A percentile compares a stretch with the other conserved stretches of the same genome.
phyloP scores from a whole-genome alignment of 2,797 vertebrate species.

The Fistularia tabacaria region DNA sequence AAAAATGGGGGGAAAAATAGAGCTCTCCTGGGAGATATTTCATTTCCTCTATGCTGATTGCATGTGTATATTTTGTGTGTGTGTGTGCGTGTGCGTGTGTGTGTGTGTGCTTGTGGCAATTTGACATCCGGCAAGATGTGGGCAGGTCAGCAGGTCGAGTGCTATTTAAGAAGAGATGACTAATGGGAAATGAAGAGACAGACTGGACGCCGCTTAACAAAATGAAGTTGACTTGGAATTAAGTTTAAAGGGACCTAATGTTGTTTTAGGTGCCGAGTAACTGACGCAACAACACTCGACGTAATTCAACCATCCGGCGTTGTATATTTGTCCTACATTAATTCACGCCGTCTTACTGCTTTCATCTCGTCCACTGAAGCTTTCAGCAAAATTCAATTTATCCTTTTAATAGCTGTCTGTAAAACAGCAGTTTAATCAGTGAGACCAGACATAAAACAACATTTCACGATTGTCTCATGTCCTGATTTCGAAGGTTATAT shows the following conservation, averaged over 20 bases:
- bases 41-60: conserved; percentile 39
- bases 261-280: conserved; percentile 33
- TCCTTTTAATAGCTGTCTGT: too few species aligned
- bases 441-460: too few species aligned
- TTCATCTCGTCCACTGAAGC: too few species aligned
- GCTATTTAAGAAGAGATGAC: conserved; percentile 39
- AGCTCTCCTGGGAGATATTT: conserved; percentile 18
- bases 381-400: too few species aligned
- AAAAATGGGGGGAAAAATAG: not conserved
- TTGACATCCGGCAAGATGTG: conserved; percentile 36
- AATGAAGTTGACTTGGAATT: conserved; percentile 25
- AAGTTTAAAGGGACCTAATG: conserved; percentile 14
- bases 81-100: not conserved
- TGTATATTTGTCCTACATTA: not conserved
- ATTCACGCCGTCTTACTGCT: too few species aligned
- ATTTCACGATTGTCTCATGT: too few species aligned
- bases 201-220: conserved; percentile 28
- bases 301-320: not conserved
- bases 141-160: conserved; percentile 25
- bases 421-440: too few species aligned
- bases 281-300: conserved; percentile 28
- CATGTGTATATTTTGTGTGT: conserved; percentile 4
- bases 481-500: too few species aligned
- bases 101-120: conserved; percentile 10
- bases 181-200: conserved; percentile 56